Base-by-base conservation (phyloP, 2,888 invertebrate species). In the Dryobotodes eremita region DNA sequence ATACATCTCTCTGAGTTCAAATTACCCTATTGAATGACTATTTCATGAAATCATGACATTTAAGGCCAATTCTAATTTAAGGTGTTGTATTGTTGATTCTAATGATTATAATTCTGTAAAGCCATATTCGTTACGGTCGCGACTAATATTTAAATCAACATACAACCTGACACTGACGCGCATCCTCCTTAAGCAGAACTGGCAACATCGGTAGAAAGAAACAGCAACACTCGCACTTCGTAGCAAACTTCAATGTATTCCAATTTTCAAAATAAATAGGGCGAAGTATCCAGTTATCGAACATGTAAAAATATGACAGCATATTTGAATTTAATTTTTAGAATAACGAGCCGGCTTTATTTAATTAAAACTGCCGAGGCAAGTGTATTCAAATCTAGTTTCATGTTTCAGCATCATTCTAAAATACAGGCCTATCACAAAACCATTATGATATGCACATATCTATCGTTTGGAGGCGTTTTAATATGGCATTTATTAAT, bases 401-500 rank as follows among this genome's bases (percentile, higher is more conserved):
- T 26, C 31, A 68, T 13, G 26, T 20, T 20, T 26, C 20, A 26
- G 26, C 8, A 31, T 50, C 50, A 53, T 50, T 23, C 23, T 59
- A 57, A 74, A 74, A 46, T 36, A 61, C n/a, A 36, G n/a, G 13
- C 13, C n/a, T 5, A 73, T 46, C 31, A 48, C 20, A 42, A 78
- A 50, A 26, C 11, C 5, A 48, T 48, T 48, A 55, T 13, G 6
- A 26, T 70, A 26, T 42, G 55, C 55, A 53, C 17, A 53, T 31
- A 31, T 20, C 20, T 81, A 72, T 53, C 20, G 13, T 36, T 66
- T 61, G 17, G 10, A 36, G 42, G 42, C 57, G 59, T 75, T 53
- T 75, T 76, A 75, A 82, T 69, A 26, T 50, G 53, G n/a, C 36
- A 65, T 70, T 46, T 26, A 64, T 65, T 66, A 68, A 64, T 48